Evolutionary conservation across 2,888 invertebrate genomes (phyloP), one percentile per base, ranked within the genome.

Genomic region (Drosophila stalkeri): DNA sequence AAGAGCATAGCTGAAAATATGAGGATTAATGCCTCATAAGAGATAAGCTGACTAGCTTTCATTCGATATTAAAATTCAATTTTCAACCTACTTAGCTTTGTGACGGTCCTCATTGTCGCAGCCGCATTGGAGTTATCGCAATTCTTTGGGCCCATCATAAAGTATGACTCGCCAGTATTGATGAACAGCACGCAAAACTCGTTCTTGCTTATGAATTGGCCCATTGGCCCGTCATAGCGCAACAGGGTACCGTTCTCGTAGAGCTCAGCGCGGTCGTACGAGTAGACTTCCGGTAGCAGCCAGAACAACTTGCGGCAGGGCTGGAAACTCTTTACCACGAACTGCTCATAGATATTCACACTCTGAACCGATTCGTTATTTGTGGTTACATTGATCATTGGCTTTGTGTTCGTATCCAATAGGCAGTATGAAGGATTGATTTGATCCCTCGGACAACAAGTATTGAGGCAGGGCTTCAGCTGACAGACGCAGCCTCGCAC

Each of bases 1-100:
- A 96, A 94, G 4, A 96, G 92, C 92, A 96, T 95, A 63, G 96
- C 96, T 96, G 93, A 7, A 12, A 12, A 1, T 0, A 2, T 12
- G 8, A 8, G 27, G 27, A 6, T 27, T 27, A 27, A 6, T n/a
- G n/a, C n/a, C n/a, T n/a, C n/a, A n/a, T 0, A 41, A 0, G 35
- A 9, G 2, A 5, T 3, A 23, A 2, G 3, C 23, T 27, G 27
- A 27, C 27, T 27, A 27, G 27, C 27, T 27, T 27, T 0, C 27
- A 27, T 27, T n/a, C n/a, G n/a, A n/a, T n/a, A n/a, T n/a, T n/a
- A n/a, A n/a, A n/a, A n/a, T n/a, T n/a, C n/a, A n/a, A n/a, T n/a
- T n/a, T n/a, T n/a, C n/a, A n/a, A n/a, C 27, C 27, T 27, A 27
- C 27, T 6, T 27, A 27, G 27, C 27, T 27, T 27, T 27, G 27